phyloP scores from a whole-genome alignment of 2,888 invertebrate species.

The Trichogramma evanescens region DNA sequence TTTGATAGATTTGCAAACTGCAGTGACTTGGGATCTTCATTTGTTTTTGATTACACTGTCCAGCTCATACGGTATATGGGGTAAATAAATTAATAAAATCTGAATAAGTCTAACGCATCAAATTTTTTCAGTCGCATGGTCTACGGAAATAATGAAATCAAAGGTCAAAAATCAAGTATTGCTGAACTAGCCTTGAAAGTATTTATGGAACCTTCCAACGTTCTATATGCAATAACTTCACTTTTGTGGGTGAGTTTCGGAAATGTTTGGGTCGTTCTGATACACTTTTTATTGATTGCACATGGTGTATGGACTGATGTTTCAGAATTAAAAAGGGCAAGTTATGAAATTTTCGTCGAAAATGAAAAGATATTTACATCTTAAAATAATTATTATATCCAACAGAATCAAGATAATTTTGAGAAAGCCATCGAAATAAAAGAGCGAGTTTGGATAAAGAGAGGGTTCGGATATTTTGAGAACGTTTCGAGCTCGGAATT shows the following conservation, averaged over 20 bases:
- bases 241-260: background rate
- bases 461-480: constrained; percentile 43
- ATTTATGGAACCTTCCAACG: no score
- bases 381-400: background rate
- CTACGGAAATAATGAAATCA: no score
- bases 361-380: no score
- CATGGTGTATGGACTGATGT: background rate
- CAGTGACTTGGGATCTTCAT: no score
- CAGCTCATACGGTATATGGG: no score
- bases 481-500: constrained; percentile 56
- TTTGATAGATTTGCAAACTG: no score
- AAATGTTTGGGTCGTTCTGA: background rate
- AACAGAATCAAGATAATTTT: constrained; percentile 44
- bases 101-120: no score
- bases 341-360: background rate
- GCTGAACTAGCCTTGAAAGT: no score
- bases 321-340: background rate
- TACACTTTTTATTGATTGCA: background rate
- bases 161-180: no score
- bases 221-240: background rate
- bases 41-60: no score
- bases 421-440: constrained; percentile 42
- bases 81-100: no score
- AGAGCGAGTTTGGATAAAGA: constrained; percentile 50
- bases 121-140: no score